Evolutionary conservation across 2,113 vertebrate genomes (phyloP).

Genomic region (Heterochromis multidens): DNA sequence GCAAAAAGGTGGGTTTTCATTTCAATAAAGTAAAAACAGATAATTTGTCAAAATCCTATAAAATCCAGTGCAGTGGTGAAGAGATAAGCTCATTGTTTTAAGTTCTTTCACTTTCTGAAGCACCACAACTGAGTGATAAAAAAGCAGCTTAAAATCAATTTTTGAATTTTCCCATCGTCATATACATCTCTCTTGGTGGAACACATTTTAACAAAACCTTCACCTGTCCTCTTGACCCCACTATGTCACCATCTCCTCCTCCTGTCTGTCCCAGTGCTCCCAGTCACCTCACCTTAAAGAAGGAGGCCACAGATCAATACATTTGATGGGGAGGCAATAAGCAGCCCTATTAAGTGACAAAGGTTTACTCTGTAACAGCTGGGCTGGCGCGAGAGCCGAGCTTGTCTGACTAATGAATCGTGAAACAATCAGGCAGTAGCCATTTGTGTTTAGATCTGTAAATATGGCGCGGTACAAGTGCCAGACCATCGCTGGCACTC

Average conservation of each 20-base stretch:
- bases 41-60: neutral
- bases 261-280: conserved; percentile 3
- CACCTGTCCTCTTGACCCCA: neutral
- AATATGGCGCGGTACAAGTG: conserved; percentile 99
- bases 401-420: conserved; percentile 99
- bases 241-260: neutral
- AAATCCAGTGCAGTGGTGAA: rapidly evolving
- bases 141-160: conserved; percentile 10
- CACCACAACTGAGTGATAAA: neutral
- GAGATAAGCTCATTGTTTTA: neutral
- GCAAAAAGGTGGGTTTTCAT: neutral
- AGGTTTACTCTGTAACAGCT: conserved; percentile 99
- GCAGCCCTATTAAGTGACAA: conserved; percentile 99
- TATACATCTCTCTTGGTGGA: neutral
- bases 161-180: neutral
- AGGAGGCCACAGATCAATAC: conserved; percentile 97
- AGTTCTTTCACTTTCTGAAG: neutral
- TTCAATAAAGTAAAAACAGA: neutral
- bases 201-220: conserved; percentile 31
- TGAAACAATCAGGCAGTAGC: conserved; percentile 99
- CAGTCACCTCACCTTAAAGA: conserved; percentile 80
- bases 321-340: conserved; percentile 98
- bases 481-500: conserved; percentile 99
- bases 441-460: conserved; percentile 99
- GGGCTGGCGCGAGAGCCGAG: conserved; percentile 96